A percentile compares a stretch with the other conserved stretches of the same genome.
Evolutionary conservation across 2,113 vertebrate genomes (phyloP).

Genomic region (Labrus mixtus): DNA sequence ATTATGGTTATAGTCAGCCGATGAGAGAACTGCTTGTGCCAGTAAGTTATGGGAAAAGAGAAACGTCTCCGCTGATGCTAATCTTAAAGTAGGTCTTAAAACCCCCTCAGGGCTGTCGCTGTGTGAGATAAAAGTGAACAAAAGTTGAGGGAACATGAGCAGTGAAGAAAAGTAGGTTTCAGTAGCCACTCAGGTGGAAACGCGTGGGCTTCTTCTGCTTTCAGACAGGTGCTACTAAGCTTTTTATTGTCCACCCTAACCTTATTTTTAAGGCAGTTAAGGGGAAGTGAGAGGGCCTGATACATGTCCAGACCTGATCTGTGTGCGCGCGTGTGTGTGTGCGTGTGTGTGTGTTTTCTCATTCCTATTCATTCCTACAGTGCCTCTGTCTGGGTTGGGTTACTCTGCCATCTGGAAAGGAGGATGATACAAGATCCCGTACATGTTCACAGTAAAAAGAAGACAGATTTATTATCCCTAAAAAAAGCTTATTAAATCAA

Average conservation of each 20-base stretch:
- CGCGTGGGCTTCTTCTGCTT: neutral
- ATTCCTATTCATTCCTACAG: constrained; percentile 60
- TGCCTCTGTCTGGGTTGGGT: constrained; percentile 36
- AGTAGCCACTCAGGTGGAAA: constrained; percentile 13
- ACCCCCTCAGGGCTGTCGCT: neutral
- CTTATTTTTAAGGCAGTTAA: constrained; percentile 26
- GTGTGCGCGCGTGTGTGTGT: no score
- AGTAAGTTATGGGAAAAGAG: neutral
- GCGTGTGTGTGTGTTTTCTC: constrained; percentile 36
- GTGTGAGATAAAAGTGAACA: constrained; percentile 12
- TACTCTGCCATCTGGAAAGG: constrained; percentile 59
- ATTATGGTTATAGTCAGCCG: constrained; percentile 2
- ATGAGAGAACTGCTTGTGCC: neutral
- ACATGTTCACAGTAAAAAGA: constrained; percentile 15
- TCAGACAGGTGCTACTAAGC: constrained; percentile 14
- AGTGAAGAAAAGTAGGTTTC: constrained; percentile 27
- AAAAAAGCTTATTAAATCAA: constrained; percentile 39
- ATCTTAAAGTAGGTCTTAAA: constrained; percentile 18
- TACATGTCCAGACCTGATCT: constrained; percentile 38
- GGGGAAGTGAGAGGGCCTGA: constrained; percentile 25
- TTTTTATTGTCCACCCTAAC: constrained; percentile 21
- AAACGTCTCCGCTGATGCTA: neutral
- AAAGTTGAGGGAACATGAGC: constrained; percentile 11
- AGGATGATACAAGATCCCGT: constrained; percentile 38
- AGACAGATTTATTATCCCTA: constrained; percentile 14